A percentile compares a stretch with the other conserved stretches of the same genome.
phyloP scores from a whole-genome alignment of 2,113 vertebrate species.

The Cryptomyrus ogoouensis region DNA sequence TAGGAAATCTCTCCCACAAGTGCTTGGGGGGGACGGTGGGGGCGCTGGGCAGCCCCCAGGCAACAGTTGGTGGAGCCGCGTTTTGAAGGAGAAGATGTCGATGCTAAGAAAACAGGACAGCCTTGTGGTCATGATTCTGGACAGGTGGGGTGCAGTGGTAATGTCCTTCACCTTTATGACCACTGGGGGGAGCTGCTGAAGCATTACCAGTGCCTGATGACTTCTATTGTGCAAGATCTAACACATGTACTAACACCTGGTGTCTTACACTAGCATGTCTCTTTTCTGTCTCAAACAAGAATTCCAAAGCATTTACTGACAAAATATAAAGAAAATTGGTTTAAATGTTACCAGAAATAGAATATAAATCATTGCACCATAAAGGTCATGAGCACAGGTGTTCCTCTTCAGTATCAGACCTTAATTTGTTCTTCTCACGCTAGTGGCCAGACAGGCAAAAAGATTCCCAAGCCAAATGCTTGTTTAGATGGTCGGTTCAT shows the following conservation, averaged over 20 bases:
- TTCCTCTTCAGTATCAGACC: neutral
- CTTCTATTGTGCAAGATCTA: neutral
- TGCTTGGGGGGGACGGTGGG: conserved; percentile 82
- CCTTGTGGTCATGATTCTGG: conserved; percentile 77
- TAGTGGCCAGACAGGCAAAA: neutral
- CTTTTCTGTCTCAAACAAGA: neutral
- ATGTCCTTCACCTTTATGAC: neutral
- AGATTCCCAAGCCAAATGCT: neutral
- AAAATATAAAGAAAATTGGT: neutral
- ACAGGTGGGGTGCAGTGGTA: conserved; percentile 66
- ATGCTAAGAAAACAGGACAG: conserved; percentile 70
- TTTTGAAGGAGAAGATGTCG: conserved; percentile 80
- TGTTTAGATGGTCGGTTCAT: neutral
- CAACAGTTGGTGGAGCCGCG: conserved; percentile 84
- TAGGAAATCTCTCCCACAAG: conserved; percentile 51
- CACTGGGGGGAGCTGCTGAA: neutral
- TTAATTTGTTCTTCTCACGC: neutral
- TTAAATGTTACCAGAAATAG: neutral
- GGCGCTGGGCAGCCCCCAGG: conserved; percentile 76
- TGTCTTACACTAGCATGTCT: neutral
- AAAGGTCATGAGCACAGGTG: neutral
- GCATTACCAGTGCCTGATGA: neutral
- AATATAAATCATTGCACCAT: neutral
- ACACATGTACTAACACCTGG: neutral
- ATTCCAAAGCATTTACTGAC: neutral